Evolutionary conservation across 1,140 invertebrate genomes (phyloP), one percentile per base, ranked within the genome.

Genomic region (Berghia stephanieae): DNA sequence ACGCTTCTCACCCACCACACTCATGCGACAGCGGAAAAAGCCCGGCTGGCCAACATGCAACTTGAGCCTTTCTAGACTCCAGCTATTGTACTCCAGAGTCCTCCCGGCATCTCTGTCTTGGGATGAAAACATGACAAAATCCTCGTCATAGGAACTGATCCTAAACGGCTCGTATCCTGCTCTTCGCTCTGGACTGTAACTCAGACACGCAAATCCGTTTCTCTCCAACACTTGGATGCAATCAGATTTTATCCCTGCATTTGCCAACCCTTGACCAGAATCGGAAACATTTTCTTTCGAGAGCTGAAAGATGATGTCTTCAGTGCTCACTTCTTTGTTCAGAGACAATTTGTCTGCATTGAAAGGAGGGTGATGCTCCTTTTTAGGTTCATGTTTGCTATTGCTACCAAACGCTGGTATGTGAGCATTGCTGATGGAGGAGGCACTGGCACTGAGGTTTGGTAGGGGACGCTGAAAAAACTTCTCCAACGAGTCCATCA

Each of bases 251-350:
- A 34, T 44, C 57, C 49, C 31, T 71, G 21, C 27, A 31, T 18
- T 60, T 43, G 27, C 49, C 42, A 27, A 36, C 40, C 24, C 43
- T 52, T 34, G 13, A 40, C 27, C 16, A 24, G 1, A 18, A 31
- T 49, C 60, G 57, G n/a, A n/a, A n/a, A n/a, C n/a, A 57, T 73
- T 66, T 66, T 80, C 80, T 31, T 52, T 36, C 18, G 80, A 82
- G 40, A 85, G 75, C 69, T 83, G 79, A 34, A 80, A 72, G 40
- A 85, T 77, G n/a, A 85, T 78, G 21, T 83, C 82, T 38, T 83
- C 83, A 21, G 78, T 63, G 52, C 31, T 73, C 16, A 66, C 63
- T 21, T 24, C 57, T 31, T 44, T 67, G 38, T 63, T 79, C 31
- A 46, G 46, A 44, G 38, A 38, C 38, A 77, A 49, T 57, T 66